Evolutionary conservation across 37 sponge, comb jelly and placozoan genomes (phyloP).

Genomic region (Ephydatia muelleri): DNA sequence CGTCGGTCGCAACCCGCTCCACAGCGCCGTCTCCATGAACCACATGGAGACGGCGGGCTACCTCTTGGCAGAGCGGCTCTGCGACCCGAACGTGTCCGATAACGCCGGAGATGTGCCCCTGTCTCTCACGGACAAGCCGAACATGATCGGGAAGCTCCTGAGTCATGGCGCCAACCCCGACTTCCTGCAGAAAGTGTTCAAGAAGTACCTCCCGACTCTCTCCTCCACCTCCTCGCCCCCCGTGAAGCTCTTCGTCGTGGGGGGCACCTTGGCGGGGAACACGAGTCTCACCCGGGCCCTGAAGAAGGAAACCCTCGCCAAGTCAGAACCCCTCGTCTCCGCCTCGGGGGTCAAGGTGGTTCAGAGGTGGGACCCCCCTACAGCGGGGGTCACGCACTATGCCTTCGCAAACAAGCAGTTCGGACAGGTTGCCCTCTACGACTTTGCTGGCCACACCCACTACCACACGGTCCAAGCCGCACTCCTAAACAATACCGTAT

Average conservation of each 20-base stretch:
- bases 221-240: not conserved
- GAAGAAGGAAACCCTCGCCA: conserved; percentile 3
- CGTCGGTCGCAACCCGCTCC: not conserved
- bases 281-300: conserved; percentile 30
- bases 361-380: not conserved
- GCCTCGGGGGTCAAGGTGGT: not conserved
- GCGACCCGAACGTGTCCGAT: not conserved
- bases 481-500: conserved; percentile 9
- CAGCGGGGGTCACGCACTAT: conserved; percentile 13
- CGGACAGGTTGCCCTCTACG: conserved; percentile 23
- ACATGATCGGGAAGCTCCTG: not conserved
- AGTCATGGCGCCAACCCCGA: conserved; percentile 1
- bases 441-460: conserved; percentile 33
- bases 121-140: conserved; percentile 24
- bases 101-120: conserved; percentile 21
- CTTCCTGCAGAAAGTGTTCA: conserved; percentile 22
- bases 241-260: conserved; percentile 26
- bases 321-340: not conserved
- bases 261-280: conserved; percentile 13
- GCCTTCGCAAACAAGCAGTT: conserved; percentile 26
- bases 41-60: conserved; percentile 26
- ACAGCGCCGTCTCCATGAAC: not conserved
- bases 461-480: conserved; percentile 36
- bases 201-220: conserved; percentile 15
- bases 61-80: not conserved